Percentiles rank a stretch among this genome's conserved stretches.
Evolutionary conservation across 2,888 invertebrate genomes (phyloP).

Genomic region (Campoplex nolae): DNA sequence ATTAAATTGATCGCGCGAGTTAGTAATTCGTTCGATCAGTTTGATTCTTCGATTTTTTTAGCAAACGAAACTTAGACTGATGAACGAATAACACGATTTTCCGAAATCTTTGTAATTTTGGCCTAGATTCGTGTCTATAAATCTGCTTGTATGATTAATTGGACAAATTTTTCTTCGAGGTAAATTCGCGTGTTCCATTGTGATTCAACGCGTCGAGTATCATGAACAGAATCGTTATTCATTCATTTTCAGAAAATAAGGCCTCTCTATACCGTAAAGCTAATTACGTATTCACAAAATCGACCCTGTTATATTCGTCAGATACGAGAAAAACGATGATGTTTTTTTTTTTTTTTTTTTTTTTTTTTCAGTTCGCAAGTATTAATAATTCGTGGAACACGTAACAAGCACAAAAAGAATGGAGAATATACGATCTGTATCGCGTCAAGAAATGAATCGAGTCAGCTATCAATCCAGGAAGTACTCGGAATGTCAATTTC

Average conservation of each 20-base stretch:
- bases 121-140: background rate
- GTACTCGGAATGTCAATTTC: conserved; percentile 48
- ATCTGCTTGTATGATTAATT: conserved; percentile 2
- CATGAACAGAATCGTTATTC: background rate
- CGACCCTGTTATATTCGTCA: background rate
- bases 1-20: too few species aligned
- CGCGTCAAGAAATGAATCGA: conserved; percentile 9
- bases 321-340: background rate
- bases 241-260: background rate
- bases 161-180: background rate
- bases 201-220: background rate
- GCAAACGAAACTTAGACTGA: background rate
- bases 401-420: background rate
- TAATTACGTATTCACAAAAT: background rate
- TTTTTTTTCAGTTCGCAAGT: too few species aligned
- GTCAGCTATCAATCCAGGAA: conserved; percentile 37
- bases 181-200: background rate
- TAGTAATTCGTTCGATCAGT: background rate
- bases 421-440: background rate
- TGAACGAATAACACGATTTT: background rate
- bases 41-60: background rate
- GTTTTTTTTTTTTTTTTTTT: background rate
- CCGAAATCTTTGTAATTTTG: background rate
- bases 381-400: background rate
- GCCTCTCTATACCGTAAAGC: background rate